Conservation (phyloP, 2,797 vertebrate genomes). For the Morelia viridis region DNA sequence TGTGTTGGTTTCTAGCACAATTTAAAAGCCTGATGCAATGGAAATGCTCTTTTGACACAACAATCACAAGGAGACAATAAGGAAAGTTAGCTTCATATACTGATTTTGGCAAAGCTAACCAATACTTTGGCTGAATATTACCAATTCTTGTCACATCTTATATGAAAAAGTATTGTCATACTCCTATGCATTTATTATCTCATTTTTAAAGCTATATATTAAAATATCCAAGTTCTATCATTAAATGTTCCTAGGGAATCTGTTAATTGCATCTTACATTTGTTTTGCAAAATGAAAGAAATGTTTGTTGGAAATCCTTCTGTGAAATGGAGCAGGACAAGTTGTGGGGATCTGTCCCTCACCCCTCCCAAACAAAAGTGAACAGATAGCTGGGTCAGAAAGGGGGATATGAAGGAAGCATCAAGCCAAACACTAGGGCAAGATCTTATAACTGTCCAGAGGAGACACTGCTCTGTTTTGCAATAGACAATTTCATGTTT, state of each 20-base stretch:
- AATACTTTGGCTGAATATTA: not conserved
- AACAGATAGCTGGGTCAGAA: not conserved
- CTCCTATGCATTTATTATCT: not conserved
- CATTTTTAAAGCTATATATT: not conserved
- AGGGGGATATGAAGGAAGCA: not conserved
- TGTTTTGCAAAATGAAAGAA: not conserved
- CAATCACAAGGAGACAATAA: not conserved
- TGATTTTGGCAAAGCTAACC: not conserved
- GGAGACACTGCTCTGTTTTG: not conserved
- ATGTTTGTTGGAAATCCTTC: not conserved
- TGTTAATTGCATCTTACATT: not conserved
- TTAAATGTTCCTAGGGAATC: not conserved
- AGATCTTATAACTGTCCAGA: not conserved
- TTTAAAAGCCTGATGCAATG: not conserved
- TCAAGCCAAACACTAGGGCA: not conserved
- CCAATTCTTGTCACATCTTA: not conserved
- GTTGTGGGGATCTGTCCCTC: not conserved
- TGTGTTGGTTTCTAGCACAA: not conserved
- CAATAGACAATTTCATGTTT: not conserved
- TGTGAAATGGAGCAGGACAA: not conserved
- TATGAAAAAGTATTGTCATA: not conserved
- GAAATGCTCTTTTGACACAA: not conserved
- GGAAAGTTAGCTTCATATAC: not conserved
- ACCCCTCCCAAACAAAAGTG: not conserved
- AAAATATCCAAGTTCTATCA: not conserved